A percentile compares a stretch with the other conserved stretches of the same genome.
These are phyloP conservation scores for Brachionus manjavacas DNA, from an alignment of 1,140 invertebrate genomes.

Conservation along the genomic window DNA sequence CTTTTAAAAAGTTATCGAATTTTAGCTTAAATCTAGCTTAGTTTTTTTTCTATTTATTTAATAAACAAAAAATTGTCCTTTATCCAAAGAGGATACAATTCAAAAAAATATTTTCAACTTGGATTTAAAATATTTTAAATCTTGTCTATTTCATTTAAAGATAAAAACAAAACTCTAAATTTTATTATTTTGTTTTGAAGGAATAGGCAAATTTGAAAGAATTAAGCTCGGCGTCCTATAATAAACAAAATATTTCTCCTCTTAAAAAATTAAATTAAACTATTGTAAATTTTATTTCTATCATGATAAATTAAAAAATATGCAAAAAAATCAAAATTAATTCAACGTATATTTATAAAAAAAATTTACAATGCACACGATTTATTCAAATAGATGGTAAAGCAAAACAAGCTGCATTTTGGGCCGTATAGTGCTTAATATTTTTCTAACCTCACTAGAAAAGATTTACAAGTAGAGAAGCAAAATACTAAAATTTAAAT, in stretches of 20 bases:
- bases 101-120: neutral
- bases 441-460: neutral
- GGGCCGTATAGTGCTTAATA: neutral
- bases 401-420: neutral
- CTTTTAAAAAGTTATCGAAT: no score
- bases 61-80: no score
- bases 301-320: neutral
- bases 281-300: neutral
- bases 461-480: neutral
- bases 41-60: no score
- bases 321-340: neutral
- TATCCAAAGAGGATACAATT: neutral
- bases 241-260: no score
- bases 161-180: no score
- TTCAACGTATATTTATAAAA: neutral
- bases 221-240: no score
- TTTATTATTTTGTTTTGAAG: no score
- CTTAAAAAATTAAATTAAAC: neutral
- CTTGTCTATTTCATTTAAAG: no score
- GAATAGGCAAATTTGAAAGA: no score
- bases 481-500: conserved; percentile 17
- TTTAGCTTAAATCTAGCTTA: no score
- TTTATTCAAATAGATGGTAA: neutral
- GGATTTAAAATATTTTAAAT: neutral
- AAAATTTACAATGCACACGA: neutral